These are phyloP conservation scores for Deilephila elpenor DNA, from an alignment of 2,888 invertebrate species.

Conservation along the genomic window DNA sequence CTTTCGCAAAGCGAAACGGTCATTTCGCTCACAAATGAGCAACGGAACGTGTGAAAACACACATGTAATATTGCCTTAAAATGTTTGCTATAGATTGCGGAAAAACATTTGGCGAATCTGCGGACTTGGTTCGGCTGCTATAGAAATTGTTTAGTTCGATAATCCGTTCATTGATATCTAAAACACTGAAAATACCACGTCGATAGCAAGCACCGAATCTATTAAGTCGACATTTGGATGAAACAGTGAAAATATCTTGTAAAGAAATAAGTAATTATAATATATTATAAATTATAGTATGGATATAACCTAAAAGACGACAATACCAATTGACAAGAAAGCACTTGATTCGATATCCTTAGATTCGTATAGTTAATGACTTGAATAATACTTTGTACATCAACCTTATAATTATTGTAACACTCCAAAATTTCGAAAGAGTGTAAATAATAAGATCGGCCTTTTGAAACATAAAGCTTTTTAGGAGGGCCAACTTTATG, in stretches of 20 bases:
- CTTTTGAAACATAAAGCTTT: not conserved
- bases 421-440: not conserved
- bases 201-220: too few relatives aligned
- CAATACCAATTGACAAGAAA: too few relatives aligned
- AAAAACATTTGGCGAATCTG: not conserved
- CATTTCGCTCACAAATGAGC: conserved; percentile 7
- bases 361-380: too few relatives aligned
- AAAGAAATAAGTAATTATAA: too few relatives aligned
- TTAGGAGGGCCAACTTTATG: not conserved
- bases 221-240: too few relatives aligned
- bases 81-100: not conserved
- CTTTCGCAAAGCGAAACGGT: conserved; percentile 2
- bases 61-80: conserved; percentile 6
- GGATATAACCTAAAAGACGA: too few relatives aligned
- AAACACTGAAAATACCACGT: too few relatives aligned
- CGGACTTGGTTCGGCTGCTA: not conserved
- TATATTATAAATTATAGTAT: too few relatives aligned
- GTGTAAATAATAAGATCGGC: not conserved
- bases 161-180: not conserved
- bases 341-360: too few relatives aligned
- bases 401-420: too few relatives aligned
- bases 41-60: not conserved
- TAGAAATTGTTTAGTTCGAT: not conserved
- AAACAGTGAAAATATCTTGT: too few relatives aligned
- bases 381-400: too few relatives aligned